Evolutionary conservation across 1,140 invertebrate genomes (phyloP), one percentile per base, ranked within the genome.

Genomic region (Lucilia sericata): DNA sequence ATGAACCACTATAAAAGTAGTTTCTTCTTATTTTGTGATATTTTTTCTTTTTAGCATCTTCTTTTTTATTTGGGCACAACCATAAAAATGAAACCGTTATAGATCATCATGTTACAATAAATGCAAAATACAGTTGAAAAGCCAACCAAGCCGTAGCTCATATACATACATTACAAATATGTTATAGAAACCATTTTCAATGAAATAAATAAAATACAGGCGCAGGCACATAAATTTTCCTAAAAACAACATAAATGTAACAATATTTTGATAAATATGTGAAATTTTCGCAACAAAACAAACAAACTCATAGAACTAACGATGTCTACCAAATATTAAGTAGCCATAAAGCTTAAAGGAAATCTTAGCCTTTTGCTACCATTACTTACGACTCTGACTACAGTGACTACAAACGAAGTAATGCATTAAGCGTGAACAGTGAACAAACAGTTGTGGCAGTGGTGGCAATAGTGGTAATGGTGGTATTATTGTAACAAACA

Each of bases 181-280:
- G 74, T 36, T 42, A 78, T n/a, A 42, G 2, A n/a, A 25, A 42
- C 17, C n/a, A 80, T 13, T 12, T 19, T 21, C 9, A 70, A 7
- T 21, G n/a, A 25, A 78, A 78, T 34, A 42, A 42, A 78, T 78
- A 78, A 82, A 55, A 82, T 74, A 51, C 55, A 36, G 65, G 21
- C 82, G 25, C 34, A 25, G 36, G 8, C 13, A 65, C 49, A 47
- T 36, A 78, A 78, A 78, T 78, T 47, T 78, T 36, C 14, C 5
- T 19, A 25, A 36, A 25, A 47, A 82, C 51, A 85, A 80, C 82
- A 85, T 76, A 85, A 85, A 82, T 85, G 83, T 85, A 85, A 85
- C 85, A 85, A 85, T 85, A 85, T 85, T 85, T 84, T 85, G 83
- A 85, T 85, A 85, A 85, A 85, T 85, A 84, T 84, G 81, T 80